These are phyloP conservation scores for Adineta ricciae DNA, from an alignment of 2,888 invertebrate genomes.

Conservation along the genomic window DNA sequence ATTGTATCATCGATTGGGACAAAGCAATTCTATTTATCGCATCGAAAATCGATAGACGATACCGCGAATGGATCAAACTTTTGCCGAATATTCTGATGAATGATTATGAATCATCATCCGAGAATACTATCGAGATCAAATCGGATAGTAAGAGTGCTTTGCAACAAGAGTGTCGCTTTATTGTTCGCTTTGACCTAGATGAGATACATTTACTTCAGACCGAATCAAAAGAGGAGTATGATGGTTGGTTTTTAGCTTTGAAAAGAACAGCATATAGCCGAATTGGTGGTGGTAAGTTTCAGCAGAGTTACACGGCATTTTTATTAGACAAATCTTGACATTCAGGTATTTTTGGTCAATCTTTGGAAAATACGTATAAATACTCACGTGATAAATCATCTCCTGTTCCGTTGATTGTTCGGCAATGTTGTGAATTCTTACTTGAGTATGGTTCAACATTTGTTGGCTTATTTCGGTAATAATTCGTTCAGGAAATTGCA, in stretches of 20 bases:
- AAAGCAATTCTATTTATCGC: neutral
- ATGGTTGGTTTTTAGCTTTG: neutral
- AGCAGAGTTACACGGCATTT: neutral
- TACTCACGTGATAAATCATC: constrained; percentile 9
- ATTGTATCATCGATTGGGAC: neutral
- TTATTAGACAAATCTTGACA: no score
- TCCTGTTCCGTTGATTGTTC: constrained; percentile 17
- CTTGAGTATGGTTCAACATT: neutral
- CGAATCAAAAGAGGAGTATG: neutral
- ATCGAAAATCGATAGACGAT: neutral
- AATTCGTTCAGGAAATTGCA: neutral
- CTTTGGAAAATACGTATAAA: neutral
- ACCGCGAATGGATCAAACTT: neutral
- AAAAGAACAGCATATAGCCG: neutral
- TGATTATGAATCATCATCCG: neutral
- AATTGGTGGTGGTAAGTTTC: neutral
- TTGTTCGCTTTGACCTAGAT: neutral
- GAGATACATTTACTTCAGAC: neutral
- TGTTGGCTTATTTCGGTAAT: constrained; percentile 20
- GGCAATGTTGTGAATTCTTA: neutral
- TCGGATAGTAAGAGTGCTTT: neutral
- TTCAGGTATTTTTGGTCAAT: constrained; percentile 21
- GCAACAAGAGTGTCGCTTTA: neutral
- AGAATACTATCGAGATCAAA: neutral
- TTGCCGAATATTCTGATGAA: neutral